These are phyloP conservation scores for Leptoclinus maculatus DNA, from an alignment of 2,797 vertebrate species.

Conservation along the genomic window DNA sequence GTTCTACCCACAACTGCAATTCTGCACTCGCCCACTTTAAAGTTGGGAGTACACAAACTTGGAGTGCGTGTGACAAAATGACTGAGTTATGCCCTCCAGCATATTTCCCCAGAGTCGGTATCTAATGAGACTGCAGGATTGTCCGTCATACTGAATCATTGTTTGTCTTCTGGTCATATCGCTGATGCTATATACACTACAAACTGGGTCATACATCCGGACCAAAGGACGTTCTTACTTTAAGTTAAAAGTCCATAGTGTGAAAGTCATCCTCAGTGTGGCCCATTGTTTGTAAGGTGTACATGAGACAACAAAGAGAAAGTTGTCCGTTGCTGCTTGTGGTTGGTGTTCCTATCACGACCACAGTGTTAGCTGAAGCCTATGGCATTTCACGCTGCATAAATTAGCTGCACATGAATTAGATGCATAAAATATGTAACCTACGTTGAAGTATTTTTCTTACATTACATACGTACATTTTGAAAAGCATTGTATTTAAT, in stretches of 20 bases:
- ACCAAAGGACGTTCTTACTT: background rate
- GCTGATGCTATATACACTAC: conserved; percentile 19
- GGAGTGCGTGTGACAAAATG: conserved; percentile 19
- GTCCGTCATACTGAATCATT: conserved; percentile 64
- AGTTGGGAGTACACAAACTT: conserved; percentile 28
- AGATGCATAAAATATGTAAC: background rate
- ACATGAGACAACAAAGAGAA: background rate
- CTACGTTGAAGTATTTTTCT: background rate
- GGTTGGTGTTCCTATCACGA: background rate
- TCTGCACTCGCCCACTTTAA: background rate
- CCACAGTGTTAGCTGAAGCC: background rate
- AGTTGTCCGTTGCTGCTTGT: background rate
- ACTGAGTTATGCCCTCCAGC: conserved; percentile 51
- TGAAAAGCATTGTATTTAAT: background rate
- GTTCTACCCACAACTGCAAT: background rate
- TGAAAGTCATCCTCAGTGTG: background rate
- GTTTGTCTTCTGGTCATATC: conserved; percentile 51
- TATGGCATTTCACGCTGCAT: background rate
- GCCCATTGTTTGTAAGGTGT: background rate
- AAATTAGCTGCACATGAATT: background rate
- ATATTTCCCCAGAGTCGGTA: conserved; percentile 67
- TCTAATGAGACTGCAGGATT: conserved; percentile 67
- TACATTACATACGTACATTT: background rate
- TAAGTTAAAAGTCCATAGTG: conserved; percentile 1
- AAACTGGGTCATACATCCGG: conserved; percentile 31